Evolutionary conservation across 2,797 vertebrate species (phyloP).

Genomic region (Karalla daura): DNA sequence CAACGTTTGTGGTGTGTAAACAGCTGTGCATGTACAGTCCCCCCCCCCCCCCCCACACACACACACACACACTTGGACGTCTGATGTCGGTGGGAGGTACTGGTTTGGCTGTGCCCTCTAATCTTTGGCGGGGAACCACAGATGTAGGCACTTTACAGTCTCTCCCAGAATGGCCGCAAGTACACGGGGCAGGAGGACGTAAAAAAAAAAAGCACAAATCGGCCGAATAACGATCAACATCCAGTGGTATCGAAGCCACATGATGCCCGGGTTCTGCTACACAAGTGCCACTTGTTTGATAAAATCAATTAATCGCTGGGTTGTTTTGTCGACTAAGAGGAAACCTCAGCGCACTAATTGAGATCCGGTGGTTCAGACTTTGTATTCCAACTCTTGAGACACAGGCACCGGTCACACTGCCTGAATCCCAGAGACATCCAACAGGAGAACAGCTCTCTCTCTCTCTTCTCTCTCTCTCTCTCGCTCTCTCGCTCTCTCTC

Average conservation of each 20-base stretch:
- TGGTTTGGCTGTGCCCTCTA: constrained; percentile 24
- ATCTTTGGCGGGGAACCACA: constrained; percentile 39
- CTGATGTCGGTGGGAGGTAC: constrained; percentile 29
- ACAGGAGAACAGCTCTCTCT: constrained; percentile 30
- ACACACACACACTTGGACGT: no score
- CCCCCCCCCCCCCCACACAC: no score
- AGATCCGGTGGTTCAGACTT: constrained; percentile 13
- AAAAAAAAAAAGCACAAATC: no score
- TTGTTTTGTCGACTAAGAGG: background rate
- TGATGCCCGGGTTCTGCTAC: background rate
- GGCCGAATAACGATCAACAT: background rate
- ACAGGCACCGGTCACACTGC: constrained; percentile 12
- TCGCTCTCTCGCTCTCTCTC: constrained; percentile 22
- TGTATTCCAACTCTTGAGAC: constrained; percentile 15
- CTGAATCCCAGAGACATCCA: constrained; percentile 33
- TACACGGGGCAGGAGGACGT: constrained; percentile 12
- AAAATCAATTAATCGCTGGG: background rate
- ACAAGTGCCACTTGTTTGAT: background rate
- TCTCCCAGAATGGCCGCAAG: constrained; percentile 37
- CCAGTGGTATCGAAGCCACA: background rate
- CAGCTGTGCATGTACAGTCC: constrained; percentile 32
- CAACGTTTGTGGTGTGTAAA: constrained; percentile 43
- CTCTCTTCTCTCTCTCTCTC: constrained; percentile 22
- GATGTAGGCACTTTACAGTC: constrained; percentile 19
- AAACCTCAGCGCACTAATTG: background rate